Evolutionary conservation across 2,113 vertebrate species (phyloP).

Genomic region (Aleadryas rufinucha): DNA sequence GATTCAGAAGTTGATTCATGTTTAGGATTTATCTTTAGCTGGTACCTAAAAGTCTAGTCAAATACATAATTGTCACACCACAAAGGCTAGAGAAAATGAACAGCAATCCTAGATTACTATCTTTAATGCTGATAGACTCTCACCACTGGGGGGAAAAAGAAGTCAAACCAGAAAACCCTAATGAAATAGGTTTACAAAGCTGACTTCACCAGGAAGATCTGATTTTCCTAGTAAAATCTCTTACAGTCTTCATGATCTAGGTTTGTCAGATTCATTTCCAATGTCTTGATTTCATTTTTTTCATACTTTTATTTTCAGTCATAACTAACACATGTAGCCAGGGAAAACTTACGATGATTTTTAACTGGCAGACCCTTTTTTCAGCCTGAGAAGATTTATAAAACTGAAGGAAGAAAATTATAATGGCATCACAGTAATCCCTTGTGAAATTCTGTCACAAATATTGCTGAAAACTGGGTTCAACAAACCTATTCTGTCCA

Average conservation of each 20-base stretch:
- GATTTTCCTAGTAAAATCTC: background rate
- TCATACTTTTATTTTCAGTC: background rate
- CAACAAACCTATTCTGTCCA: background rate
- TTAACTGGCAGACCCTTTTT: background rate
- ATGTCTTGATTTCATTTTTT: background rate
- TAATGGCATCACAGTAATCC: background rate
- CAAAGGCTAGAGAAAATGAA: background rate
- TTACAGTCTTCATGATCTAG: background rate
- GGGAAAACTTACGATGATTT: background rate
- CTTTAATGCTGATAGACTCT: background rate
- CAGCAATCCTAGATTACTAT: background rate
- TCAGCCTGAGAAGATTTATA: background rate
- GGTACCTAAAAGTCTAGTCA: background rate
- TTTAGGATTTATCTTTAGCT: background rate
- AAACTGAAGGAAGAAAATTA: background rate
- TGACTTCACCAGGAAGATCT: background rate
- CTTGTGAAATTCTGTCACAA: background rate
- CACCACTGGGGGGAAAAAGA: rapidly evolving
- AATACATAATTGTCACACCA: background rate
- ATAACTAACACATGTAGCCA: background rate
- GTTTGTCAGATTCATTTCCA: background rate
- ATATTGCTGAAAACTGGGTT: background rate
- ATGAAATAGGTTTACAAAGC: background rate
- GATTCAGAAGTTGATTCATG: background rate
- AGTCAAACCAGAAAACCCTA: background rate